Evolutionary conservation across 1,140 invertebrate species (phyloP).

Genomic region (Drosophila kohkoa): DNA sequence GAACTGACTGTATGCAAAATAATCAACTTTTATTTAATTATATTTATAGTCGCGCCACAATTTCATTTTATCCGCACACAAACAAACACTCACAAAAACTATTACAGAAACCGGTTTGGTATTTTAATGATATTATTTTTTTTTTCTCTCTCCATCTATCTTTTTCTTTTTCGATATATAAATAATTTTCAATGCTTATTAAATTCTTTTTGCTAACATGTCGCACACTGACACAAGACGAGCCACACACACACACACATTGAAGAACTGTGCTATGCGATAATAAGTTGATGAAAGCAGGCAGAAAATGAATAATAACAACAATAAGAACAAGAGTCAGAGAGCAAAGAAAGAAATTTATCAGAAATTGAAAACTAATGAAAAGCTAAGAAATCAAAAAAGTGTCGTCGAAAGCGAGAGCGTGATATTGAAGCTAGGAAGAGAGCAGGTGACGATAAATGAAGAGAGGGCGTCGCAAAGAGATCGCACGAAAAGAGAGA

Average conservation of each 20-base stretch:
- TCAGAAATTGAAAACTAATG: slow-evolving; percentile 47
- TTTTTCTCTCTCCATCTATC: slow-evolving; percentile 20
- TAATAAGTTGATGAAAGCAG: slow-evolving; percentile 41
- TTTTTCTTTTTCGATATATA: slow-evolving; percentile 8
- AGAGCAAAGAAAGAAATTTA: not conserved
- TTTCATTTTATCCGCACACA: slow-evolving; percentile 10
- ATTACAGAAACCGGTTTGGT: slow-evolving; percentile 66
- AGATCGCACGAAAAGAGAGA: slow-evolving; percentile 6
- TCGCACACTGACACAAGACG: slow-evolving; percentile 6
- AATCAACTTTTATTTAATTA: slow-evolving; percentile 53
- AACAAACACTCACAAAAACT: slow-evolving; percentile 31
- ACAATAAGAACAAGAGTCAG: slow-evolving; percentile 38
- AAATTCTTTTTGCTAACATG: slow-evolving; percentile 36
- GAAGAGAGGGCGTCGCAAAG: slow-evolving; percentile 2
- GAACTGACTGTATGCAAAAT: slow-evolving; percentile 23
- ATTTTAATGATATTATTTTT: slow-evolving; percentile 37
- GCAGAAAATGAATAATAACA: not conserved
- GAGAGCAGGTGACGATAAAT: slow-evolving; percentile 5
- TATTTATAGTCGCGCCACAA: slow-evolving; percentile 49
- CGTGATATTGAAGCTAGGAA: slow-evolving; percentile 7
- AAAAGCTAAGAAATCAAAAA: slow-evolving; percentile 63
- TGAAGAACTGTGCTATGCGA: slow-evolving; percentile 57
- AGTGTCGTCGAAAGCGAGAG: slow-evolving; percentile 69
- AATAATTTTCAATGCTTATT: slow-evolving; percentile 46
- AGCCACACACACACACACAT: not conserved